Percentiles rank a stretch among this genome's conserved stretches.
These are phyloP conservation scores for Neotoma lepida DNA, from an alignment of 2,113 vertebrate species.

Conservation along the genomic window DNA sequence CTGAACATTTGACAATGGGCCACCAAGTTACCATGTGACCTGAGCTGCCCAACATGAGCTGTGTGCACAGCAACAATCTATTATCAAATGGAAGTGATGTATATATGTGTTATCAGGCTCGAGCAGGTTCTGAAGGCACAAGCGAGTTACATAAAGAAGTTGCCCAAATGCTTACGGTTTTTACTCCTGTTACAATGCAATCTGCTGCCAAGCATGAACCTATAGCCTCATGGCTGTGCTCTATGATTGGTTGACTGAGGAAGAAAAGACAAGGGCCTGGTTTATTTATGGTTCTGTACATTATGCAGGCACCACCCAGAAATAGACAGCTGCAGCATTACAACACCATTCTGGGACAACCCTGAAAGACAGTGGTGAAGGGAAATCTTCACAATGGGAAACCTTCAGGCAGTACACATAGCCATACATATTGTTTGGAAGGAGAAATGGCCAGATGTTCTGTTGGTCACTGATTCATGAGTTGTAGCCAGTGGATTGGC, in stretches of 20 bases:
- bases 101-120: not conserved
- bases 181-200: not conserved
- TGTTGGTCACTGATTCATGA: not conserved
- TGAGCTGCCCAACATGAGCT: not conserved
- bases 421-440: not conserved
- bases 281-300: not conserved
- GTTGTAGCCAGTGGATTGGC: not conserved
- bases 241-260: not conserved
- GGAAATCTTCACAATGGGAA: not conserved
- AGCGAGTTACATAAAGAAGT: not conserved
- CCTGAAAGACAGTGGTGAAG: not conserved
- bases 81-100: not conserved
- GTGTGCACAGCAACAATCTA: not conserved
- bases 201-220: not conserved
- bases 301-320: not conserved
- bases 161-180: not conserved
- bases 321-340: not conserved
- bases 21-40: not conserved
- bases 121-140: not conserved
- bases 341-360: not conserved
- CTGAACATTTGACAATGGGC: not conserved
- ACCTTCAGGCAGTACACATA: not conserved
- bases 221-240: not conserved
- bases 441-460: not conserved
- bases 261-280: not conserved